Conservation (phyloP, 2,888 invertebrate genomes). For the Andrena camellia region DNA sequence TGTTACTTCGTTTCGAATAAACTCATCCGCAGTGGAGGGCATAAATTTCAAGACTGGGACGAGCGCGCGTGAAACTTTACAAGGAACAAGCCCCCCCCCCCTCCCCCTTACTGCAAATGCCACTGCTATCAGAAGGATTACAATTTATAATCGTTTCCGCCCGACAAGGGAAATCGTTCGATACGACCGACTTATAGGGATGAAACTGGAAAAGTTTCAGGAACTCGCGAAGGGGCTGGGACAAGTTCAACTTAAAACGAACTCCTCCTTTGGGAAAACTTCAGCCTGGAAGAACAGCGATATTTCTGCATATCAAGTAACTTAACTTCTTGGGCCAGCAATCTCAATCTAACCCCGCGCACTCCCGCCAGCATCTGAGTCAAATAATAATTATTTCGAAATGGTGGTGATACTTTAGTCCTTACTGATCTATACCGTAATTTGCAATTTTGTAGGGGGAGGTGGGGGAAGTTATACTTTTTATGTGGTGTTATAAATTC, state of each 20-base stretch:
- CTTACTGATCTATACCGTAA: no score
- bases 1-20: neutral
- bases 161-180: neutral
- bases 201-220: slow-evolving; percentile 13
- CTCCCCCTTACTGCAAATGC: neutral
- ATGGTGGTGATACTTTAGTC: no score
- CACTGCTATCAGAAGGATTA: neutral
- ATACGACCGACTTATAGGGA: neutral
- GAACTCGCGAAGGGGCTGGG: neutral
- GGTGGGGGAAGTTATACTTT: no score
- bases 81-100: neutral
- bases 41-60: neutral
- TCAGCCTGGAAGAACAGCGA: neutral
- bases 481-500: no score
- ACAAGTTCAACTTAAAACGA: slow-evolving; percentile 7
- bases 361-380: no score
- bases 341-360: neutral
- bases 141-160: slow-evolving; percentile 7
- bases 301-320: slow-evolving; percentile 7
- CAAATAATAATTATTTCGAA: no score
- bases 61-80: neutral
- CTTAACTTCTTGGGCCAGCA: neutral
- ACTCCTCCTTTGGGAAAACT: slow-evolving; percentile 1
- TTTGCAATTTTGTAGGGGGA: no score
- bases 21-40: neutral